These are phyloP conservation scores for Drosophila triauraria DNA, from an alignment of 1,140 invertebrate species.

Conservation along the genomic window DNA sequence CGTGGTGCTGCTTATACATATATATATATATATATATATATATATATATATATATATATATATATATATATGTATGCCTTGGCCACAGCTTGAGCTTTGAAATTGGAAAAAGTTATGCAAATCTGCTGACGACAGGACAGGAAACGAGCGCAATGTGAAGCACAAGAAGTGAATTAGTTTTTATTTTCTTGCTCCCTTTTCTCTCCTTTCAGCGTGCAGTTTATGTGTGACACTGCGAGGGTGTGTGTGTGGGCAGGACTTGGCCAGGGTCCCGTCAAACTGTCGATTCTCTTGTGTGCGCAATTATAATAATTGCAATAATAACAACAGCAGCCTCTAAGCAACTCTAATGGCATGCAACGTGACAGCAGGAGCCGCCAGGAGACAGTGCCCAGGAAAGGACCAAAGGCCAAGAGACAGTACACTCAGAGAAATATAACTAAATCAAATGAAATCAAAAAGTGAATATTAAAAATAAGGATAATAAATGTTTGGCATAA, in stretches of 20 bases:
- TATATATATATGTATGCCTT: slow-evolving; percentile 43
- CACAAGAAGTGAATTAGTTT: slow-evolving; percentile 79
- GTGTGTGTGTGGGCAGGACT: slow-evolving; percentile 24
- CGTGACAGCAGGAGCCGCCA: slow-evolving; percentile 48
- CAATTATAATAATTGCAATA: slow-evolving; percentile 82
- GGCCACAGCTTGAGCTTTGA: slow-evolving; percentile 79
- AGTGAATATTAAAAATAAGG: background rate
- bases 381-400: slow-evolving; percentile 8
- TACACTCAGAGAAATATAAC: background rate
- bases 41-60: slow-evolving; percentile 7
- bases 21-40: background rate
- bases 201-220: slow-evolving; percentile 12
- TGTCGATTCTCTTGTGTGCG: slow-evolving; percentile 73
- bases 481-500: background rate
- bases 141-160: slow-evolving; percentile 64
- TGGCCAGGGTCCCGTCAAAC: slow-evolving; percentile 50
- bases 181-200: slow-evolving; percentile 45
- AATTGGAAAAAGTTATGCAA: slow-evolving; percentile 83
- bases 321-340: slow-evolving; percentile 60
- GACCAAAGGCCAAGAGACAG: background rate
- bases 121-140: slow-evolving; percentile 73
- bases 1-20: background rate
- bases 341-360: slow-evolving; percentile 63
- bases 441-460: too few relatives aligned
- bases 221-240: slow-evolving; percentile 13